phyloP scores from a whole-genome alignment of 2,888 invertebrate genomes.

The Drosophila falleni region DNA sequence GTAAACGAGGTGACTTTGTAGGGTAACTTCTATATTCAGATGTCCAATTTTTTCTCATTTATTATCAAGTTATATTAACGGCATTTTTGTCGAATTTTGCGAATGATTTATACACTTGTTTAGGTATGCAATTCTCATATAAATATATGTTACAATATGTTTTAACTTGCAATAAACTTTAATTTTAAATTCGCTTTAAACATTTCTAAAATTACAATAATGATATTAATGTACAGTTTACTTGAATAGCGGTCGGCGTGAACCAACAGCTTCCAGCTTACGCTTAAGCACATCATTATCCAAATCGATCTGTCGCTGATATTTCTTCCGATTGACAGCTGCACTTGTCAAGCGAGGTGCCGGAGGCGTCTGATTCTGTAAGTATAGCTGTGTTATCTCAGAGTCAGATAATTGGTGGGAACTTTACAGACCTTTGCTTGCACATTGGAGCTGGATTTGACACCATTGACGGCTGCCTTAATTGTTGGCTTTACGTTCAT shows the following conservation, averaged over 20 bases:
- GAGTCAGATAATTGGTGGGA: neutral
- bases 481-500: slow-evolving; percentile 85
- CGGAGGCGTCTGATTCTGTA: slow-evolving; percentile 40
- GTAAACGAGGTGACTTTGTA: slow-evolving; percentile 54
- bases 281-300: slow-evolving; percentile 87
- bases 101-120: neutral
- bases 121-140: neutral
- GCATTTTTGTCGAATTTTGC: slow-evolving; percentile 4
- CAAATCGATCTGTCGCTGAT: slow-evolving; percentile 87
- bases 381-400: neutral
- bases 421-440: slow-evolving; percentile 33
- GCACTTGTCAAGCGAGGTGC: slow-evolving; percentile 82
- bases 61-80: neutral
- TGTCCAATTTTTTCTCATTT: neutral
- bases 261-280: slow-evolving; percentile 83
- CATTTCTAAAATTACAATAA: slow-evolving; percentile 59
- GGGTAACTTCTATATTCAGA: neutral
- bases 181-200: slow-evolving; percentile 74
- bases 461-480: slow-evolving; percentile 20
- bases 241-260: slow-evolving; percentile 67
- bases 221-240: slow-evolving; percentile 46
- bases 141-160: slow-evolving; percentile 17
- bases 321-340: slow-evolving; percentile 86
- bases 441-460: slow-evolving; percentile 34
- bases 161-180: slow-evolving; percentile 75